Evolutionary conservation across 2,888 invertebrate genomes (phyloP), one percentile per base, ranked within the genome.

Genomic region (Pseudanteris insignis): DNA sequence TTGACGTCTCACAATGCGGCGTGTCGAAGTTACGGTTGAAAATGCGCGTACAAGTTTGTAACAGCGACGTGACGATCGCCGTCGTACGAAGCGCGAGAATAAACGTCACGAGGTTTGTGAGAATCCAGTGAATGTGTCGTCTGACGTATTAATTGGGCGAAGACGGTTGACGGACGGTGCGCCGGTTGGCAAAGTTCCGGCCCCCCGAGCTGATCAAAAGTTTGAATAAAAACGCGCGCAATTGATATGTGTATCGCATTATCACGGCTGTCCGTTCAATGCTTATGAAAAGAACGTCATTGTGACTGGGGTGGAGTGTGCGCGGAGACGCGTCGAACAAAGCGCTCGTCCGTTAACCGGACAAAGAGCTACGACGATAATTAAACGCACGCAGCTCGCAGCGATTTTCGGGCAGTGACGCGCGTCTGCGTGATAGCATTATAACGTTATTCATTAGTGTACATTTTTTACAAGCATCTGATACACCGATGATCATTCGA

Each of bases 401-500:
- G 21, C 9, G 14, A 10, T 14, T 46, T 40, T 54, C 46, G 33
- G 54, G 46, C 54, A 46, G 47, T 47, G 34, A 40, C 28, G 25
- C 29, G 28, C 6, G 7, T 28, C 26, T 8, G 8, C 28, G 44
- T 38, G 28, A 26, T 33, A n/a, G 15, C 38, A 38, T 33, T 40
- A 43, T 18, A 30, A 32, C 9, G 26, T 26, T 40, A 43, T 37
- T n/a, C 6, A 26, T 26, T 26, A 30, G 43, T 58, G 48, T 50
- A 58, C 50, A 50, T 29, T 44, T 58, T 47, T 57, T 50, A 50
- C 44, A 58, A 33, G 43, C 28, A 10, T 21, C 10, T 57, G n/a
- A 15, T 36, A 10, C 25, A 30, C 10, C 10, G 4, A 2, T n/a
- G 5, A 4, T 9, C 10, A 51, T 21, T 29, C 28, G 33, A 50